A percentile compares a stretch with the other conserved stretches of the same genome.
phyloP scores from a whole-genome alignment of 1,140 invertebrate species.

The Vanessa atalanta region DNA sequence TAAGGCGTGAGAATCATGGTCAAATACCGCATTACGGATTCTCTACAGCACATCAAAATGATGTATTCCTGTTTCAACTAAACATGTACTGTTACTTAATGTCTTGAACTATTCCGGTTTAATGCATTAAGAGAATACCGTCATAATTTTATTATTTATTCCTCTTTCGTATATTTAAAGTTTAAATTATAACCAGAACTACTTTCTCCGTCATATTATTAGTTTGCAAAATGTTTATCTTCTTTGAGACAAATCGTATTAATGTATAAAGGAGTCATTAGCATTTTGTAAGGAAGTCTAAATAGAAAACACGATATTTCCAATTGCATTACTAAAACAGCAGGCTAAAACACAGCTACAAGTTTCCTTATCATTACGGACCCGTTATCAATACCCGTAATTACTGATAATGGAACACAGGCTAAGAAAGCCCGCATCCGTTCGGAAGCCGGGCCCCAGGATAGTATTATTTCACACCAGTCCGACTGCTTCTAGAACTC shows the following conservation, averaged over 20 bases:
- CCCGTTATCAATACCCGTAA: slow-evolving; percentile 40
- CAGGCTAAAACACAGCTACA: slow-evolving; percentile 22
- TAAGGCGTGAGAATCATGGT: slow-evolving; percentile 64
- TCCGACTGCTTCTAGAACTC: slow-evolving; percentile 33
- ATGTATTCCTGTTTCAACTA: slow-evolving; percentile 48
- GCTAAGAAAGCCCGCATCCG: slow-evolving; percentile 62
- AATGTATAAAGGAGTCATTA: neutral
- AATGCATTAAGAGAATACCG: slow-evolving; percentile 29
- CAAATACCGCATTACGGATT: slow-evolving; percentile 65
- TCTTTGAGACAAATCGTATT: no score
- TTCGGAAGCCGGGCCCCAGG: slow-evolving; percentile 52
- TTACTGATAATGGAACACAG: slow-evolving; percentile 51
- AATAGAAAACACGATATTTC: slow-evolving; percentile 13
- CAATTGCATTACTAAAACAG: slow-evolving; percentile 13
- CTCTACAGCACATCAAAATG: slow-evolving; percentile 67
- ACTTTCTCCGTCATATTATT: no score
- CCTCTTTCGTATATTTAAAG: slow-evolving; percentile 7
- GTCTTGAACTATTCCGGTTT: slow-evolving; percentile 47
- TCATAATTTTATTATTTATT: slow-evolving; percentile 22
- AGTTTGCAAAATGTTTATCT: no score
- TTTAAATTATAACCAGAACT: neutral
- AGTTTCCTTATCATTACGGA: slow-evolving; percentile 38
- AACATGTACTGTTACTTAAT: slow-evolving; percentile 43
- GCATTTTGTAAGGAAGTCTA: slow-evolving; percentile 1
- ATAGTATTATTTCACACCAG: slow-evolving; percentile 42